Evolutionary conservation across 2,797 vertebrate species (phyloP), one percentile per base, ranked within the genome.

Genomic region (Carapus acus): DNA sequence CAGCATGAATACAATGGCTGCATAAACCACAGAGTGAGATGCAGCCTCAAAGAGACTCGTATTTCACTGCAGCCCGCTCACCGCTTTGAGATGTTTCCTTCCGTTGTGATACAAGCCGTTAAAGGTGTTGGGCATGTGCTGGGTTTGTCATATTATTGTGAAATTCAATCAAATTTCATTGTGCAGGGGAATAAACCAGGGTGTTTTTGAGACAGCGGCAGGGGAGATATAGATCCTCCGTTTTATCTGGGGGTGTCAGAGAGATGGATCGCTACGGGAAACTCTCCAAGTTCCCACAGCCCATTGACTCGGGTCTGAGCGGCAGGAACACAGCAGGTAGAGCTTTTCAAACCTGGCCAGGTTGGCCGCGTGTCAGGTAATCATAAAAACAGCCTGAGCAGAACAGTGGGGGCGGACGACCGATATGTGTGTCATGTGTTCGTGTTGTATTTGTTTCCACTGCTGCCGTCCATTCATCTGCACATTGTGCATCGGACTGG

Each of bases 261-360:
- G 63, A 77, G 73, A 83, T 66, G 66, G 77, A 84, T 81, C 61
- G 72, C 54, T 48, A 45, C 57, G 78, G 74, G 72, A 75, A 67
- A 50, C 49, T 11, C 29, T 69, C 71, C 72, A 73, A 63, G 40
- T 54, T 81, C 67, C 63, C 29, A 43, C 27, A 42, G 14, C 49
- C 3, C 62, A 66, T 43, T 73, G 63, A 40, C 38, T 53, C 51
- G 45, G 65, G 51, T 67, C 57, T 59, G 47, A 67, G 52, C 41
- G 15, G 27, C 46, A 65, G 52, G 70, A 54, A 63, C 59, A 55
- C 56, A 62, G 70, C 65, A 72, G 70, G 63, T 66, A 68, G 48
- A 69, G 13, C 54, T 36, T 44, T 45, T 58, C 50, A 69, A 49
- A 67, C 49, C 6, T 27, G 37, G 52, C 47, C 45, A 51, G 54